Evolutionary conservation across 2,113 vertebrate genomes (phyloP).

Genomic region (Recurvirostra avosetta): DNA sequence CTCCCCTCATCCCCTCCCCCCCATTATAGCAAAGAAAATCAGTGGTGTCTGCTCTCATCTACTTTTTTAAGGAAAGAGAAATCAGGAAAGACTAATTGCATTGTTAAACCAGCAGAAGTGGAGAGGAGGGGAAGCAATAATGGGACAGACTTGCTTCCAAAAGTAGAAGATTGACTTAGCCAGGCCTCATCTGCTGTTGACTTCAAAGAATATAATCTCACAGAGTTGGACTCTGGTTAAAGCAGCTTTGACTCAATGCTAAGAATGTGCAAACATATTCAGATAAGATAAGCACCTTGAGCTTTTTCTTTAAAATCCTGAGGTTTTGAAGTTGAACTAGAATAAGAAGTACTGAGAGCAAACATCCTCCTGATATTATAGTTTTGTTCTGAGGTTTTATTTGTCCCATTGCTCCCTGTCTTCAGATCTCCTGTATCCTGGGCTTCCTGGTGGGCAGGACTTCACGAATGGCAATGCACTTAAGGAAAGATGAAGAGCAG

Average conservation of each 20-base stretch:
- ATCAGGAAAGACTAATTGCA: neutral
- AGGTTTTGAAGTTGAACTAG: neutral
- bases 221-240: neutral
- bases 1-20: fast-evolving
- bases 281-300: slow-evolving; percentile 17
- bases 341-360: neutral
- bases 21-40: neutral
- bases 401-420: neutral
- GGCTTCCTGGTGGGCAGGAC: neutral
- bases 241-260: neutral
- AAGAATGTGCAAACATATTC: slow-evolving; percentile 15
- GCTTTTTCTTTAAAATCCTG: neutral
- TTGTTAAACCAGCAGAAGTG: neutral
- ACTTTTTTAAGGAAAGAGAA: neutral
- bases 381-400: neutral
- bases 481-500: neutral
- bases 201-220: neutral
- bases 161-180: neutral
- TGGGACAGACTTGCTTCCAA: neutral
- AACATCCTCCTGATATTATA: neutral
- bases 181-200: neutral
- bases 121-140: neutral
- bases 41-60: neutral
- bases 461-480: neutral
- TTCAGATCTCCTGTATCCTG: neutral